Conservation (phyloP, 2,113 vertebrate genomes). For the Forbesichthys agassizii region DNA sequence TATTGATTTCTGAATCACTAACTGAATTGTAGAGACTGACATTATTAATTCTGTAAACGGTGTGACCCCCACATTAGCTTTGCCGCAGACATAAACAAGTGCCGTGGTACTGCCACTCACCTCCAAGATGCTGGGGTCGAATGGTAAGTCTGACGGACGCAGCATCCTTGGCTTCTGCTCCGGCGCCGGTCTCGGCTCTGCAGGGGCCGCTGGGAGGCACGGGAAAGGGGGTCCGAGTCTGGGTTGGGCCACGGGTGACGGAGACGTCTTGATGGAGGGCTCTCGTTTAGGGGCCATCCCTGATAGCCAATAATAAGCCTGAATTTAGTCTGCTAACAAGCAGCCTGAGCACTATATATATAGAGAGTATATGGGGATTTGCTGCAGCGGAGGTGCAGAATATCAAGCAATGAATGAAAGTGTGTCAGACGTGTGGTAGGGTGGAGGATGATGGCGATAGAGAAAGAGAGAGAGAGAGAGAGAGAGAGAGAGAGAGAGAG, state of each 20-base stretch:
- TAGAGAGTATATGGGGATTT: not conserved
- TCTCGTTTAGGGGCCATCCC: conserved; percentile 78
- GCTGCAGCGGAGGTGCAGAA: conserved; percentile 6
- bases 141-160: conserved; percentile 73
- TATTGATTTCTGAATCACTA: not conserved
- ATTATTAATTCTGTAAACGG: not conserved
- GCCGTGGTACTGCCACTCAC: conserved; percentile 53
- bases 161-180: conserved; percentile 75
- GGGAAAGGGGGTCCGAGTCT: conserved; percentile 77
- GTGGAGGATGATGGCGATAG: conserved; percentile 12
- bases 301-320: not conserved
- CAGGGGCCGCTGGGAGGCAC: conserved; percentile 53
- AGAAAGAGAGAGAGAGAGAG: conserved; percentile 11
- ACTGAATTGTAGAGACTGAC: not conserved
- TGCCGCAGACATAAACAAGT: conserved; percentile 2
- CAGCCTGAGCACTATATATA: conserved; percentile 3
- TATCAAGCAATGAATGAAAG: conserved; percentile 39
- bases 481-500: conserved; percentile 4
- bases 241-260: conserved; percentile 64
- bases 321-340: conserved; percentile 1
- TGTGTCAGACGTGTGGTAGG: conserved; percentile 45
- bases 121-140: conserved; percentile 79
- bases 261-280: conserved; percentile 74
- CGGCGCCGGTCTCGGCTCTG: conserved; percentile 54
- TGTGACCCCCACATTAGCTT: conserved; percentile 48